These are phyloP conservation scores for Pristis pectinata DNA, from an alignment of 2,797 vertebrate genomes.

Conservation along the genomic window DNA sequence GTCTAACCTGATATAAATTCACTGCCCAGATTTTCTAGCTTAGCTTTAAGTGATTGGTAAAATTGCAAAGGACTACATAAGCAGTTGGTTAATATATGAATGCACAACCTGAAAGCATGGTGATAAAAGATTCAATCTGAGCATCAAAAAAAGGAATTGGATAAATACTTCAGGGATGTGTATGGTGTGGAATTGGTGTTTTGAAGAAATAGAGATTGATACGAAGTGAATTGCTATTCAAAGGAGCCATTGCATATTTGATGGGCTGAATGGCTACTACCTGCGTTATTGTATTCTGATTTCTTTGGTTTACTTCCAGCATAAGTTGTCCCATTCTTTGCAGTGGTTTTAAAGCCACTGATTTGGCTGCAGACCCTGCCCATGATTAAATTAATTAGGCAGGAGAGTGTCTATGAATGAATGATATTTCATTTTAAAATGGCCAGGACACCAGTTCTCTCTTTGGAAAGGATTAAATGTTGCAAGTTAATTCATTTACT, in stretches of 20 bases:
- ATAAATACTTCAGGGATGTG: not conserved
- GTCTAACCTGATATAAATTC: no score
- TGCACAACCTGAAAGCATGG: not conserved
- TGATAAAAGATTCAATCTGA: not conserved
- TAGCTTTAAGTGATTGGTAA: no score
- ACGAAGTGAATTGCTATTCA: not conserved
- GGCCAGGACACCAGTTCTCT: not conserved
- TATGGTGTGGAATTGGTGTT: not conserved
- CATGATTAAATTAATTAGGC: not conserved
- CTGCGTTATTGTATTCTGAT: not conserved
- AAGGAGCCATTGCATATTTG: no score
- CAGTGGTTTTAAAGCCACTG: not conserved
- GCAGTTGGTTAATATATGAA: not conserved
- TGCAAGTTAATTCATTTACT: no score
- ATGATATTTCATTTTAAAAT: not conserved
- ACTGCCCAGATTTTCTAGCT: no score
- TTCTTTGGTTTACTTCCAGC: not conserved
- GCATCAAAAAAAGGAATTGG: not conserved
- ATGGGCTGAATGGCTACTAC: not conserved
- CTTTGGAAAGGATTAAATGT: not conserved
- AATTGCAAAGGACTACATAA: not conserved
- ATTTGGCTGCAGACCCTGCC: not conserved
- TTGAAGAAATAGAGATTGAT: not conserved
- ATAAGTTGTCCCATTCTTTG: not conserved
- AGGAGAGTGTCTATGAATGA: not conserved